Percentiles rank a stretch among this genome's conserved stretches.
phyloP scores from a whole-genome alignment of 2,888 invertebrate species.

The Furcula furcula region DNA sequence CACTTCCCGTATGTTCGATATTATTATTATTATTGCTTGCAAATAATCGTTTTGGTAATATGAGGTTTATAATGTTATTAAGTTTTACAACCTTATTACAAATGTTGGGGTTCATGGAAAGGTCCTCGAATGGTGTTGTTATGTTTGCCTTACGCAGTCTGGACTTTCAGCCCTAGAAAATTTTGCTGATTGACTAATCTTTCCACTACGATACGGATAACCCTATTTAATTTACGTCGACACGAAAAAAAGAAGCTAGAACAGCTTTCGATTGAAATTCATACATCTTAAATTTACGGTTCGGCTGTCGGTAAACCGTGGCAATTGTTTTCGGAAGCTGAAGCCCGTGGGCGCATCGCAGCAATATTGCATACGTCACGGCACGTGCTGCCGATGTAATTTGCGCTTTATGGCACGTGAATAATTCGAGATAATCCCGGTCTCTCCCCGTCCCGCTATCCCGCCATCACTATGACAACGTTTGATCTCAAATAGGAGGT shows the following conservation, averaged over 20 bases:
- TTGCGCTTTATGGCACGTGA: conserved; percentile 77
- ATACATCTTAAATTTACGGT: conserved; percentile 3
- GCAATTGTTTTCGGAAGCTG: conserved; percentile 52
- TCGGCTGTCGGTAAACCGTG: conserved; percentile 34
- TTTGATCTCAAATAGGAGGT: conserved; percentile 68
- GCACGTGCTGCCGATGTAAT: conserved; percentile 71
- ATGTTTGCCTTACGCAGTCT: no score
- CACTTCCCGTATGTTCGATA: conserved; percentile 36
- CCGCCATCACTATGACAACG: conserved; percentile 58
- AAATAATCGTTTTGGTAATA: no score
- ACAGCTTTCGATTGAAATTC: background rate
- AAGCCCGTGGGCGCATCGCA: conserved; percentile 41
- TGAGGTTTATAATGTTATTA: no score
- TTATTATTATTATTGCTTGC: conserved; percentile 24
- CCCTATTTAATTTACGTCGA: no score
- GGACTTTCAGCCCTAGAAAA: no score
- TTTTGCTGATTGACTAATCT: no score
- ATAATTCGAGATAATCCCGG: conserved; percentile 71
- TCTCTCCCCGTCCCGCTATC: conserved; percentile 15
- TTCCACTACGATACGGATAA: no score
- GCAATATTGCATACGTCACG: conserved; percentile 59
- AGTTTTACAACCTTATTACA: no score
- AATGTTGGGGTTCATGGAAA: no score
- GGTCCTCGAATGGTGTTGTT: no score
- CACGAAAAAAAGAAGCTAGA: no score